phyloP scores from a whole-genome alignment of 2,113 vertebrate genomes.

The Silurus asotus region DNA sequence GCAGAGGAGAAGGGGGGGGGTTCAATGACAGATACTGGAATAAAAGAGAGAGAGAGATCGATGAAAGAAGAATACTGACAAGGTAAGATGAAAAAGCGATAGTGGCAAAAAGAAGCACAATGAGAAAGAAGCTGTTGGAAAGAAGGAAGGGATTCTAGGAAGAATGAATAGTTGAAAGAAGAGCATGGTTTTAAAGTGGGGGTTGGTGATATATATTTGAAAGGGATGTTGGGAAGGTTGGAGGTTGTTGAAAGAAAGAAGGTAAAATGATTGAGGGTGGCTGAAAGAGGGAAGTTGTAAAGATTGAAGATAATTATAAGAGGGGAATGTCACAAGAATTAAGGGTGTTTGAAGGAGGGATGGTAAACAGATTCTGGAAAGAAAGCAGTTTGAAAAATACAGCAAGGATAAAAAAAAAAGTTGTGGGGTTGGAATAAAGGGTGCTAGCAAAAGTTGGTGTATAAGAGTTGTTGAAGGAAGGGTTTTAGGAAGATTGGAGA shows the following conservation, averaged over 20 bases:
- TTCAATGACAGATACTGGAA: slow-evolving; percentile 24
- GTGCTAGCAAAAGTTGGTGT: too few relatives aligned
- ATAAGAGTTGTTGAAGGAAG: not conserved
- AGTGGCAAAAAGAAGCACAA: not conserved
- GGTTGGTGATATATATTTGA: not conserved
- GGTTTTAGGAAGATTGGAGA: not conserved
- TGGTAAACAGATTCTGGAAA: too few relatives aligned
- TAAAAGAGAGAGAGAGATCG: slow-evolving; percentile 4
- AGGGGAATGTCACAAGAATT: not conserved
- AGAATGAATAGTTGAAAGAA: not conserved
- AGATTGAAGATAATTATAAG: not conserved
- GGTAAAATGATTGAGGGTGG: not conserved
- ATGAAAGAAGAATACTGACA: not conserved
- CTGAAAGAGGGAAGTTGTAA: not conserved
- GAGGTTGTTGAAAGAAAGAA: too few relatives aligned
- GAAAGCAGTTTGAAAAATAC: too few relatives aligned
- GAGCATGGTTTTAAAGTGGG: not conserved
- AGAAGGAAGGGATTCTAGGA: not conserved
- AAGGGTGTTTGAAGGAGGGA: not conserved
- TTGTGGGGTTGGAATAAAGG: too few relatives aligned
- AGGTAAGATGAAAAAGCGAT: not conserved
- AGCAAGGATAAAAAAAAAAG: too few relatives aligned
- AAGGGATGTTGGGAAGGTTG: too few relatives aligned
- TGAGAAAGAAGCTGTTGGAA: not conserved
- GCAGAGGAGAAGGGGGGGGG: not conserved